Evolutionary conservation across 2,113 vertebrate species (phyloP), one percentile per base, ranked within the genome.

Genomic region (Megaleporinus macrocephalus): DNA sequence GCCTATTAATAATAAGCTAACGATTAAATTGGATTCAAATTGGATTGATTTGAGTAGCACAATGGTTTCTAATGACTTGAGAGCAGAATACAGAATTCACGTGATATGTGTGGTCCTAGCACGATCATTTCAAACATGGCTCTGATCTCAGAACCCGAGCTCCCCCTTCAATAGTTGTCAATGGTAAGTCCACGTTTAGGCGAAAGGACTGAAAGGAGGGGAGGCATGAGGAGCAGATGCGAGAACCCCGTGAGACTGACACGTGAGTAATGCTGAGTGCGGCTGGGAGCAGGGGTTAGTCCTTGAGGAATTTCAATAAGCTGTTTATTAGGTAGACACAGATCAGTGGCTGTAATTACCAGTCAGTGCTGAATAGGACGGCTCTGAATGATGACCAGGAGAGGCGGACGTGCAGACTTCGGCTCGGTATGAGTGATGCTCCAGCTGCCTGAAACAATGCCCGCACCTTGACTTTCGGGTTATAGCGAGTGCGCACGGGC

Each of bases 241-340:
- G 44, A 44, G 27, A 77, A 27, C 53, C 69, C 66, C 29, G 55
- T 11, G 33, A 44, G 78, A 61, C 55, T 79, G 78, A 62, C 68
- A 47, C 18, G 78, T 86, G 90, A 91, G 81, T 30, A 36, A 85
- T 83, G 75, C 44, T 20, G 51, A 71, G 29, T 61, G 0, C 24
- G 27, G 57, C 66, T 63, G 44, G 10, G 80, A 29, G 29, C 55
- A 20, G 16, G 27, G 51, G 72, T 73, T 30, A 70, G 77, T 82
- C 86, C 85, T 79, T 81, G 36, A 79, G 83, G 73, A 87, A 57
- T 59, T 65, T 26, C 76, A 80, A 44, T 87, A 59, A 66, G 85
- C 73, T 72, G 78, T 85, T 85, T 88, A 86, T 90, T 91, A 89
- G 86, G 80, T 76, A 80, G 86, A 84, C 82, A 84, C 86, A 89